These are phyloP conservation scores for Urocynchramus pylzowi DNA, from an alignment of 2,113 vertebrate genomes.

Conservation along the genomic window DNA sequence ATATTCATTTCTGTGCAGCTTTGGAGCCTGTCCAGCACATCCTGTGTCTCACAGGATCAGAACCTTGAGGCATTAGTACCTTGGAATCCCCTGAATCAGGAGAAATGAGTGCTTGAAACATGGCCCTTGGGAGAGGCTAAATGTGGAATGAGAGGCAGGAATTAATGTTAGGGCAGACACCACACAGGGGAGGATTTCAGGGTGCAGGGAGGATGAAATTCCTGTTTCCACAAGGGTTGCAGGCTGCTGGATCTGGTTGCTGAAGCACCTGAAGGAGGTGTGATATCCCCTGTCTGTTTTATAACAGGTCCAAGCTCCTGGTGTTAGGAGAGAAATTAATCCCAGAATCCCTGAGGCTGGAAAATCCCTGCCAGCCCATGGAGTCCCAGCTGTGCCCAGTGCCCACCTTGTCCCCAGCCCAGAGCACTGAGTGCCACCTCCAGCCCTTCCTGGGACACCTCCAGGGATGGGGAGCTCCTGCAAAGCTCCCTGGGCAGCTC, in stretches of 20 bases:
- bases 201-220: background rate
- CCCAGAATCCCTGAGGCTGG: background rate
- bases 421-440: background rate
- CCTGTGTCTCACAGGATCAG: background rate
- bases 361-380: background rate
- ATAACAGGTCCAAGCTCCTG: background rate
- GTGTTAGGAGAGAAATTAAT: background rate
- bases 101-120: background rate
- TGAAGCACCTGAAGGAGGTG: background rate
- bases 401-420: background rate
- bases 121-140: background rate
- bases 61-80: background rate
- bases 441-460: background rate
- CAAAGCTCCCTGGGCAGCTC: background rate
- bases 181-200: rapidly evolving
- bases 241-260: background rate
- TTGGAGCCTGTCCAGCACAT: background rate
- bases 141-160: background rate
- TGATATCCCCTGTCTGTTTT: background rate
- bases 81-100: background rate
- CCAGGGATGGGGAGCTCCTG: background rate
- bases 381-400: background rate
- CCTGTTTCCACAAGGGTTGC: background rate
- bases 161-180: background rate
- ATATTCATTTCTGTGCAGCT: background rate